Evolutionary conservation across 1,140 invertebrate species (phyloP).

Genomic region (Bombus impatiens): DNA sequence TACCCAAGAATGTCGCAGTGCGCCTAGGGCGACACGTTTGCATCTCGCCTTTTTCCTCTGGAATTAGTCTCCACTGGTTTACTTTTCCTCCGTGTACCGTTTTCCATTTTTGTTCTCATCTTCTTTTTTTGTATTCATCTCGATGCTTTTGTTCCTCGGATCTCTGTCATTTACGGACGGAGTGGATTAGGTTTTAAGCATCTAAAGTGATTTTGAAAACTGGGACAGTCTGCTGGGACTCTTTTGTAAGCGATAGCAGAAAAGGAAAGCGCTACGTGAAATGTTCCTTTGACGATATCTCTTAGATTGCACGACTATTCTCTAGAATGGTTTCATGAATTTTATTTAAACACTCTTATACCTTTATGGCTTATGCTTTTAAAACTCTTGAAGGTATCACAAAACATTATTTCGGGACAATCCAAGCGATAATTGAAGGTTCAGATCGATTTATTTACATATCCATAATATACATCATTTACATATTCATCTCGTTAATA

Average conservation of each 20-base stretch:
- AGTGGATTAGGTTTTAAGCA: neutral
- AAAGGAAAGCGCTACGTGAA: neutral
- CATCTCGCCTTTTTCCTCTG: constrained; percentile 15
- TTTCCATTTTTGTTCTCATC: neutral
- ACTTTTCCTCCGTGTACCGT: neutral
- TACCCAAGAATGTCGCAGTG: constrained; percentile 55
- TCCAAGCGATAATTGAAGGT: too few relatives aligned
- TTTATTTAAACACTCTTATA: neutral
- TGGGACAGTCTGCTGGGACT: neutral
- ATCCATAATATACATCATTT: too few relatives aligned
- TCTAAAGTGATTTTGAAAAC: neutral
- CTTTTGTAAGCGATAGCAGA: neutral
- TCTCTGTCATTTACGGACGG: neutral
- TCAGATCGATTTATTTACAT: too few relatives aligned
- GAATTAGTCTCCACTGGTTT: constrained; percentile 33
- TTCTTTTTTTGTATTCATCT: neutral
- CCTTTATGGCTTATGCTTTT: neutral
- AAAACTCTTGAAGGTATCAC: neutral
- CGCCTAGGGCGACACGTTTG: constrained; percentile 34
- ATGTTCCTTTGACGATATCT: neutral
- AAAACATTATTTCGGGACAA: neutral
- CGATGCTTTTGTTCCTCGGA: constrained; percentile 19
- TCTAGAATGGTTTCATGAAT: neutral
- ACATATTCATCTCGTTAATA: neutral
- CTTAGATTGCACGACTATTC: neutral